A percentile compares a stretch with the other conserved stretches of the same genome.
Conservation (phyloP, 2,113 vertebrate genomes). For the Platycercus adscitus region DNA sequence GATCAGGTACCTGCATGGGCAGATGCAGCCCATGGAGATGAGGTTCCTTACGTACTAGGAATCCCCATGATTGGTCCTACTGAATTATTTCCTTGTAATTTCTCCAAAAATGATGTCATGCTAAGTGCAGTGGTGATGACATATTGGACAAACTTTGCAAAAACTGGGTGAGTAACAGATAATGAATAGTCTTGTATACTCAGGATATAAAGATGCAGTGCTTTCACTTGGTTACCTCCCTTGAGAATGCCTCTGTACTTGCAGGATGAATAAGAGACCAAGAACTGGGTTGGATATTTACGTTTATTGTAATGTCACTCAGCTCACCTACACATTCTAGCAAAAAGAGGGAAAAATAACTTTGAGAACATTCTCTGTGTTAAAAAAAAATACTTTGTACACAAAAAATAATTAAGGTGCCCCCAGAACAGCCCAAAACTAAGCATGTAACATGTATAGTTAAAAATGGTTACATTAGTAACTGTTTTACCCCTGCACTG, state of each 20-base stretch:
- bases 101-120: conserved; percentile 99
- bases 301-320: neutral
- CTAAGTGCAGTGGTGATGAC: conserved; percentile 99
- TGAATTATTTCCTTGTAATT: conserved; percentile 98
- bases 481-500: neutral
- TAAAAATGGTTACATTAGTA: neutral
- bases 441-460: neutral
- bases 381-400: neutral
- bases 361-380: fast-evolving
- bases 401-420: neutral
- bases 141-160: conserved; percentile 99
- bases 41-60: conserved; percentile 96
- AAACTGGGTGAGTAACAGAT: conserved; percentile 89
- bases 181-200: neutral
- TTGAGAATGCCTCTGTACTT: neutral
- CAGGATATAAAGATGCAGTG: neutral
- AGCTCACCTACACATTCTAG: neutral
- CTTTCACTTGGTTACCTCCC: neutral
- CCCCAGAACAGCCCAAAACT: neutral
- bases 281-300: neutral
- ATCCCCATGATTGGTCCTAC: conserved; percentile 98
- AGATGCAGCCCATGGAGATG: conserved; percentile 95
- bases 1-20: conserved; percentile 98
- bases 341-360: neutral
- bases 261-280: neutral